phyloP scores from a whole-genome alignment of 2,113 vertebrate species.

The Phyllostomus discolor region DNA sequence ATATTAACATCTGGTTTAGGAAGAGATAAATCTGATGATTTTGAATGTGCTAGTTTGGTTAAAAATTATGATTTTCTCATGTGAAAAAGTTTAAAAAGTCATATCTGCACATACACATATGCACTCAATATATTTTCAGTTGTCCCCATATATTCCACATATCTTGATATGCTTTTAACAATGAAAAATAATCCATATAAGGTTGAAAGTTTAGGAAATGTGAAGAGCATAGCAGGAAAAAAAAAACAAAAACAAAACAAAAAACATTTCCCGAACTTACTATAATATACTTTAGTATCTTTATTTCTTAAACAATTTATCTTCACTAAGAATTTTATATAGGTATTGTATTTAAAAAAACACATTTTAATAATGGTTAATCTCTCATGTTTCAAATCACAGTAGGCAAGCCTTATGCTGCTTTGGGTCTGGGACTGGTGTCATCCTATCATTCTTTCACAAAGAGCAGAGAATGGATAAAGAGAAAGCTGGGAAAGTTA shows the following conservation, averaged over 20 bases:
- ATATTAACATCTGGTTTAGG: background rate
- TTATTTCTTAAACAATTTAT: background rate
- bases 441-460: background rate
- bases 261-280: background rate
- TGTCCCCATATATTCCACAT: background rate
- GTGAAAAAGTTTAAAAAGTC: constrained; percentile 29
- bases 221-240: background rate
- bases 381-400: background rate
- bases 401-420: background rate
- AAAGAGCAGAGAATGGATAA: background rate
- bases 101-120: background rate
- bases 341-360: background rate
- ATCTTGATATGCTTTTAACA: background rate
- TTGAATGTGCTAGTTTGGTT: constrained; percentile 18
- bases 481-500: background rate
- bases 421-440: background rate
- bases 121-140: background rate
- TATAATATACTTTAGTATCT: background rate
- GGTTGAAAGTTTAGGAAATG: background rate
- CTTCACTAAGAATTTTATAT: background rate
- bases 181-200: background rate
- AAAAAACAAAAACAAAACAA: background rate
- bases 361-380: background rate
- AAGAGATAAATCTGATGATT: background rate
- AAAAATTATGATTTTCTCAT: constrained; percentile 12